Conservation (phyloP, 2,888 invertebrate species). For the Oxycera nigricornis region DNA sequence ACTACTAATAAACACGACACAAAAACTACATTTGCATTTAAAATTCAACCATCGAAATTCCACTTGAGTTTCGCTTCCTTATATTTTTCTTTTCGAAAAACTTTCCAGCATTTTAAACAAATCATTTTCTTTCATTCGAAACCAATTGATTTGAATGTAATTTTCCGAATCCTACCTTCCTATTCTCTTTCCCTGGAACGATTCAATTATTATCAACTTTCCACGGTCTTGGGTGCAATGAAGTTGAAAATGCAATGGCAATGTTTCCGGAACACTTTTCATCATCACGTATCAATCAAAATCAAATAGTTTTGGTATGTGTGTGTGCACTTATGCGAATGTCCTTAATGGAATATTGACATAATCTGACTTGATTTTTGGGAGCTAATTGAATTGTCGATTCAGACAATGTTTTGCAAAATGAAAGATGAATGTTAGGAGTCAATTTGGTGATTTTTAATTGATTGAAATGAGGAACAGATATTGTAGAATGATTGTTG, state of each 20-base stretch:
- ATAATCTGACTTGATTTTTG: background rate
- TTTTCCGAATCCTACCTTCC: background rate
- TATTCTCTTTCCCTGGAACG: background rate
- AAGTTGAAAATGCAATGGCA: background rate
- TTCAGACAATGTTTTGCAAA: too few species aligned
- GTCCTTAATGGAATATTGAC: slow-evolving; percentile 16
- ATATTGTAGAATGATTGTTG: too few species aligned
- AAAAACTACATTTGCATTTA: too few species aligned
- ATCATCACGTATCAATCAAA: slow-evolving; percentile 2
- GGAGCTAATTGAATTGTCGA: too few species aligned
- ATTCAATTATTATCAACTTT: slow-evolving; percentile 3
- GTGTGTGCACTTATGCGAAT: background rate
- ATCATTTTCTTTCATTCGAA: background rate
- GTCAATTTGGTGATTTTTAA: too few species aligned
- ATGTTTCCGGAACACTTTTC: background rate
- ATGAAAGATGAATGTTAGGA: too few species aligned
- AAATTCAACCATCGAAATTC: too few species aligned
- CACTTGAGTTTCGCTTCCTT: too few species aligned
- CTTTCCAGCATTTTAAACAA: background rate
- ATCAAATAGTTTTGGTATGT: background rate
- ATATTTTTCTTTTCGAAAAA: background rate
- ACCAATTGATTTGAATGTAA: background rate
- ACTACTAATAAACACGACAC: too few species aligned
- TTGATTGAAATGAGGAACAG: too few species aligned
- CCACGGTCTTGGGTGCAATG: background rate